Base-by-base conservation (phyloP, 2,113 vertebrate genomes). In the Rallus limicola region DNA sequence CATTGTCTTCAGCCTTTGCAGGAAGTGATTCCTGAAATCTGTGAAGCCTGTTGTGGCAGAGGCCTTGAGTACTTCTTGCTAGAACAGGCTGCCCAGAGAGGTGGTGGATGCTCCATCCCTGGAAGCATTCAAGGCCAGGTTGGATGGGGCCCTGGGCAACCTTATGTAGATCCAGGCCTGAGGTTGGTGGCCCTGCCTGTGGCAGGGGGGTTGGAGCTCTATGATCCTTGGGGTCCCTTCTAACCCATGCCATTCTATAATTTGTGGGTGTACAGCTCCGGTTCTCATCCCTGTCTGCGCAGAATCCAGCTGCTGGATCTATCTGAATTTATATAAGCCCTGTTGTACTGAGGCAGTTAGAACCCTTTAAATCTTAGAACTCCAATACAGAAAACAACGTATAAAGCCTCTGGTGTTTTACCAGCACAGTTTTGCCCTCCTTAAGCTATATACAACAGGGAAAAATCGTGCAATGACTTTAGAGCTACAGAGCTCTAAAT, bases 351-450 rank as follows among this genome's bases (percentile, higher is more conserved):
- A 31, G 63, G 56, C 33, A 16, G 29, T 63, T 69, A 20, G 2
- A 52, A 7, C 36, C 24, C 9, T 15, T 26, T 79, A 8, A 29
- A 40, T n/a, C n/a, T n/a, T n/a, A n/a, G 44, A n/a, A 38, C 44
- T 65, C 34, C 6, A 38, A 31, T 50, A 16, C 10, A 60, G 38
- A 79, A 79, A 60, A 70, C 10, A 20, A 34, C 7, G 3, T 40
- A 4, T 64, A 3, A 65, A 80, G 67, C 62, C 26, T 3, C 0
- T 4, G n/a, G 3, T 36, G 21, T 59, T 67, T 3, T 0, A 14
- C 13, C 77, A n/a, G 65, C 1, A 1, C 34, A 3, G 3, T 25
- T 85, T 31, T 59, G 21, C 67, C 11, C 74, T 69, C 64, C 18
- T 70, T 6, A 48, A 20, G 23, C 70, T 68, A 13, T 31, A 9